These are phyloP conservation scores for Campylorhamphus procurvoides DNA, from an alignment of 2,113 vertebrate species.

Conservation along the genomic window DNA sequence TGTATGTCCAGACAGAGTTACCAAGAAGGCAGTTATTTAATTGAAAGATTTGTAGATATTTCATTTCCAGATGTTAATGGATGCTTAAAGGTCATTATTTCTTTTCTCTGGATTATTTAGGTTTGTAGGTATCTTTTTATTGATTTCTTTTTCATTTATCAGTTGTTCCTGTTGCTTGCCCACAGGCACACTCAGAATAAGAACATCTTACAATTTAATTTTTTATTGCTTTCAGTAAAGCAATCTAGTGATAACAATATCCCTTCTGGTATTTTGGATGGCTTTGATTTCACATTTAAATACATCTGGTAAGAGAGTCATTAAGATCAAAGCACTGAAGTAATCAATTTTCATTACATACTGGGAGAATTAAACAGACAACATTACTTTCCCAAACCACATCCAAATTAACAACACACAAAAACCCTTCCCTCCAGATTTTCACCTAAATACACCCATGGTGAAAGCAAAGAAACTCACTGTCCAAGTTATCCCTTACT, in stretches of 20 bases:
- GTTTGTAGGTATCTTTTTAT: neutral
- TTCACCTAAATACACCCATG: neutral
- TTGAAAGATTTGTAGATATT: neutral
- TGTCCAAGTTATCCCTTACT: neutral
- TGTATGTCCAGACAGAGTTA: neutral
- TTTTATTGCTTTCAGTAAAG: neutral
- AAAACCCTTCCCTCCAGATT: neutral
- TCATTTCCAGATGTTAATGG: neutral
- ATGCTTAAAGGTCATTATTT: neutral
- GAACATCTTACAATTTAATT: neutral
- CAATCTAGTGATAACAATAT: neutral
- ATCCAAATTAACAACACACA: neutral
- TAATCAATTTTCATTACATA: neutral
- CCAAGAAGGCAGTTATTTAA: neutral
- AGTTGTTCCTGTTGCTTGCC: neutral
- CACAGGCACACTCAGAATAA: neutral
- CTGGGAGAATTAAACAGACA: neutral
- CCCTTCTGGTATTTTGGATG: neutral
- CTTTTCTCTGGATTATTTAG: neutral
- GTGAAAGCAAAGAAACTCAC: neutral
- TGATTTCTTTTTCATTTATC: neutral
- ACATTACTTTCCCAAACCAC: neutral
- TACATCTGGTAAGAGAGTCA: neutral
- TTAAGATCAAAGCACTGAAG: constrained; percentile 5
- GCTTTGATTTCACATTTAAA: neutral